These are phyloP conservation scores for Puntigrus tetrazona DNA, from an alignment of 2,113 vertebrate genomes.

Conservation along the genomic window DNA sequence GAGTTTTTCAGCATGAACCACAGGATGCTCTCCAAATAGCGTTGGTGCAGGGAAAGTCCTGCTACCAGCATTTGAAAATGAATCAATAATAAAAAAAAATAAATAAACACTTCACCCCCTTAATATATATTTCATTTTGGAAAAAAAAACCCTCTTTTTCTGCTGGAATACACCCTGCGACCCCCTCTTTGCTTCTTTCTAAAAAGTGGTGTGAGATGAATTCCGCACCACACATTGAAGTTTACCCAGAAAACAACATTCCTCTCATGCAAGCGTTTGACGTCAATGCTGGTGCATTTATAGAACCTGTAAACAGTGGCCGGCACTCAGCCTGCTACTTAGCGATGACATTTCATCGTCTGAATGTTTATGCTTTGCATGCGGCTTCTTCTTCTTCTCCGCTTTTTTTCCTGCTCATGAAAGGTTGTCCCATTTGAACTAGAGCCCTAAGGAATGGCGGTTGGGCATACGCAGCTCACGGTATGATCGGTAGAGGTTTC, in stretches of 20 bases:
- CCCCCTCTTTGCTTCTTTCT: slow-evolving; percentile 43
- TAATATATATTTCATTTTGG: slow-evolving; percentile 3
- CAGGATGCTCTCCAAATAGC: neutral
- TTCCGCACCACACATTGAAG: slow-evolving; percentile 63
- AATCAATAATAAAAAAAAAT: neutral
- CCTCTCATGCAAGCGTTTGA: slow-evolving; percentile 64
- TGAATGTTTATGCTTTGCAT: slow-evolving; percentile 57
- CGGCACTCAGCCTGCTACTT: slow-evolving; percentile 52
- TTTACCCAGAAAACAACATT: slow-evolving; percentile 69
- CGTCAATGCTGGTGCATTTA: slow-evolving; percentile 63
- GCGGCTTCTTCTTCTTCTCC: slow-evolving; percentile 42
- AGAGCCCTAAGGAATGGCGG: slow-evolving; percentile 43
- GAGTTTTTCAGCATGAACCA: neutral
- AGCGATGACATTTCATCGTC: slow-evolving; percentile 59
- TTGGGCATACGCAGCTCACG: slow-evolving; percentile 19
- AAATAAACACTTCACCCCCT: neutral
- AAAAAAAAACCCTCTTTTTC: neutral
- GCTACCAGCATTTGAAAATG: neutral
- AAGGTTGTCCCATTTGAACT: slow-evolving; percentile 44
- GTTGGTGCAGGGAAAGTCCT: neutral
- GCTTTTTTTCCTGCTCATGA: slow-evolving; percentile 25
- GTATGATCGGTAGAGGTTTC: slow-evolving; percentile 12
- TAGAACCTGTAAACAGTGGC: slow-evolving; percentile 60
- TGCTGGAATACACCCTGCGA: slow-evolving; percentile 15
- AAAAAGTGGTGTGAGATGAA: slow-evolving; percentile 52